phyloP scores from a whole-genome alignment of 2,888 invertebrate species.

The Aphodius sticticus region DNA sequence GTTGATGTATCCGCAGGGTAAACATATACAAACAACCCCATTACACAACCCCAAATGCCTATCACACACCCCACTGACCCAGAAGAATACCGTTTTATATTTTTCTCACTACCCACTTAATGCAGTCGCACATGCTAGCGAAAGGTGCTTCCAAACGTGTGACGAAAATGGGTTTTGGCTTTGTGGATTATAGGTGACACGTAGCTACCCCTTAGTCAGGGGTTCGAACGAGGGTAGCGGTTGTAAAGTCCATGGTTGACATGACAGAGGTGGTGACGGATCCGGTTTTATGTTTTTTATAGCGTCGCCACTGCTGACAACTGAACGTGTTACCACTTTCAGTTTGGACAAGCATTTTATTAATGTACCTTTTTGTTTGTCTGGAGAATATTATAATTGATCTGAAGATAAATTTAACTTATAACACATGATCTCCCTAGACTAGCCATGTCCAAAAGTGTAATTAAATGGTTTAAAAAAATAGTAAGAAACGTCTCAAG shows the following conservation, averaged over 20 bases:
- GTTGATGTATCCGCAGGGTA: not conserved
- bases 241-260: not conserved
- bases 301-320: not conserved
- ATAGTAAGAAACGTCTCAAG: too few species aligned
- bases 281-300: not conserved
- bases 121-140: not conserved
- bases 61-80: not conserved
- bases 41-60: not conserved
- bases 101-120: slow-evolving; percentile 4
- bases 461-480: too few species aligned
- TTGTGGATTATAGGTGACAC: not conserved
- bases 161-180: not conserved
- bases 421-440: too few species aligned
- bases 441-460: too few species aligned
- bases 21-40: not conserved
- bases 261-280: not conserved
- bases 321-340: not conserved
- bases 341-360: not conserved
- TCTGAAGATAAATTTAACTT: too few species aligned
- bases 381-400: too few species aligned
- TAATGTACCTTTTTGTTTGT: not conserved
- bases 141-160: not conserved
- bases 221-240: not conserved
- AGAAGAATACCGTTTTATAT: not conserved
- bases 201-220: not conserved